Conservation (phyloP, 2,113 vertebrate genomes). For the Eonycteris spelaea region DNA sequence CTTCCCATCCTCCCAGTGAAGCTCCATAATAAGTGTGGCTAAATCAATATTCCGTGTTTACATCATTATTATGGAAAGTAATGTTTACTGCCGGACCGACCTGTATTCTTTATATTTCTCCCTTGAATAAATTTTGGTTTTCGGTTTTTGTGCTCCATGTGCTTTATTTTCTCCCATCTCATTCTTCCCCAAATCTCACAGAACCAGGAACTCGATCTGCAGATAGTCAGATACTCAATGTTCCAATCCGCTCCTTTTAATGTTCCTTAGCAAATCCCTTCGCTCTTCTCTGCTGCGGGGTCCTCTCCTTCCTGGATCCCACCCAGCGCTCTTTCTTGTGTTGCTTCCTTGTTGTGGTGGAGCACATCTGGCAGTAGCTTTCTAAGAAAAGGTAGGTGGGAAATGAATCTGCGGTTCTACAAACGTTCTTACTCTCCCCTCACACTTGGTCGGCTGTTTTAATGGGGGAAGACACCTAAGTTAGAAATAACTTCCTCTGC, state of each 20-base stretch:
- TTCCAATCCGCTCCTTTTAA: accelerated
- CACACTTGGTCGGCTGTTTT: not conserved
- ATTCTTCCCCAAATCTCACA: not conserved
- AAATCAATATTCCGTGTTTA: not conserved
- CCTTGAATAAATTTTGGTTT: not conserved
- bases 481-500: not conserved
- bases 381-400: not conserved
- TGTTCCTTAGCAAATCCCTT: not conserved
- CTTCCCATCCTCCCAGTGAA: not conserved
- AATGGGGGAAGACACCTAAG: not conserved
- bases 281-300: no score
- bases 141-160: not conserved
- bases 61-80: not conserved
- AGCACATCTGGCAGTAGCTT: not conserved
- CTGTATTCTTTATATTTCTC: not conserved
- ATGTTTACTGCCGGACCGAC: not conserved
- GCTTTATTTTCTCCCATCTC: not conserved
- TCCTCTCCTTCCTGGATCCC: not conserved
- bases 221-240: not conserved
- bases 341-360: not conserved
- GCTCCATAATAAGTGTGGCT: not conserved
- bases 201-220: not conserved
- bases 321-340: not conserved
- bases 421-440: not conserved
- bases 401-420: not conserved